These are phyloP conservation scores for Epistrophella euchroma DNA, from an alignment of 2,888 invertebrate genomes.

Conservation along the genomic window DNA sequence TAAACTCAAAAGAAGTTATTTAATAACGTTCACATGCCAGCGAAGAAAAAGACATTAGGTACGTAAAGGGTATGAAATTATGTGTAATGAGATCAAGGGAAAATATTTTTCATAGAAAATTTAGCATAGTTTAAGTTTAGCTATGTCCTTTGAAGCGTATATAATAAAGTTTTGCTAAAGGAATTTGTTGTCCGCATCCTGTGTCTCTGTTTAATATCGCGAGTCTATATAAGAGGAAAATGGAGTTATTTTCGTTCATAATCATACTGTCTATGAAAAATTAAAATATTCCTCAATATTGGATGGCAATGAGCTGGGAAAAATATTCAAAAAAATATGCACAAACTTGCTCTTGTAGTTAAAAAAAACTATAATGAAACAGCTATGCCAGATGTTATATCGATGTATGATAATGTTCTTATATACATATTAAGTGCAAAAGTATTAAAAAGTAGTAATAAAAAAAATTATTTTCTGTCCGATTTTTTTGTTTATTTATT, in stretches of 20 bases:
- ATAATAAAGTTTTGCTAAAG: not conserved
- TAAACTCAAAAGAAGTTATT: not conserved
- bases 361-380: too few species aligned
- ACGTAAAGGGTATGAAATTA: not conserved
- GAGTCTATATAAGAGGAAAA: not conserved
- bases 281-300: not conserved
- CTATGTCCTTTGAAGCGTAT: not conserved
- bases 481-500: too few species aligned
- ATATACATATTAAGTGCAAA: too few species aligned
- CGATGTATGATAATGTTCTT: too few species aligned
- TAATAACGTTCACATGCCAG: not conserved
- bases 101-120: conserved; percentile 4
- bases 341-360: too few species aligned
- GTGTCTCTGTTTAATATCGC: not conserved
- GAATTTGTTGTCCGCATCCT: not conserved
- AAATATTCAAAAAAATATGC: not conserved
- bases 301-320: not conserved
- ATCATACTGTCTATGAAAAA: not conserved
- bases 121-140: not conserved
- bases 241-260: not conserved
- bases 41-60: not conserved
- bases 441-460: too few species aligned
- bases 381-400: too few species aligned
- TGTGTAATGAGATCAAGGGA: not conserved
- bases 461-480: too few species aligned